Evolutionary conservation across 2,888 invertebrate genomes (phyloP).

Genomic region (Mythimna ferrago): DNA sequence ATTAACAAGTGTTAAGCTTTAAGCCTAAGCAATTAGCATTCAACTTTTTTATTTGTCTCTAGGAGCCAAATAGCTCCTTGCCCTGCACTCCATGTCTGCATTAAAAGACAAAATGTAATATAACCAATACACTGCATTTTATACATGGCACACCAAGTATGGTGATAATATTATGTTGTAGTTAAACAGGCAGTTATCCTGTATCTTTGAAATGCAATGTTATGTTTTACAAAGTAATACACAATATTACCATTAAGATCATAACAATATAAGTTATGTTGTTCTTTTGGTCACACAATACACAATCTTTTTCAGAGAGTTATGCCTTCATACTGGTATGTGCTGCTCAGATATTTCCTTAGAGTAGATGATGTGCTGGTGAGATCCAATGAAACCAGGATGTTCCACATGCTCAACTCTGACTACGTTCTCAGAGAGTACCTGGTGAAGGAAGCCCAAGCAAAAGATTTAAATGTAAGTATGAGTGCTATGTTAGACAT

Average conservation of each 20-base stretch:
- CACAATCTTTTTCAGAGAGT: conserved; percentile 93
- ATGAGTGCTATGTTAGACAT: not conserved
- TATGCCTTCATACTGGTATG: conserved; percentile 98
- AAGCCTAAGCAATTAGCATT: not conserved
- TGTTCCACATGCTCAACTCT: conserved; percentile 94
- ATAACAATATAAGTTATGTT: not conserved
- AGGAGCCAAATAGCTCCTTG: not conserved
- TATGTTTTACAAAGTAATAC: not conserved
- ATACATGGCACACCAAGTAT: not conserved
- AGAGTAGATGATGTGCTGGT: conserved; percentile 98
- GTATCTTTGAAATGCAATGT: not conserved
- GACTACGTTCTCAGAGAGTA: conserved; percentile 96
- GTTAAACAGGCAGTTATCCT: not conserved
- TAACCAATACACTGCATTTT: not conserved
- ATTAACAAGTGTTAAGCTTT: not conserved
- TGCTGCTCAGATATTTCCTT: conserved; percentile 97
- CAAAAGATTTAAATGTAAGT: conserved; percentile 92
- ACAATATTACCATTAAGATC: not conserved
- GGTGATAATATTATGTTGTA: not conserved
- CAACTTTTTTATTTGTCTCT: not conserved
- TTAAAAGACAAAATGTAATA: not conserved
- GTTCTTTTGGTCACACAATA: not conserved
- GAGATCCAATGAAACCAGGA: conserved; percentile 96
- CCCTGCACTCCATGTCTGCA: not conserved
- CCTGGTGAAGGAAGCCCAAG: conserved; percentile 94